phyloP scores from a whole-genome alignment of 2,113 vertebrate species.

The Podarcis cretensis region DNA sequence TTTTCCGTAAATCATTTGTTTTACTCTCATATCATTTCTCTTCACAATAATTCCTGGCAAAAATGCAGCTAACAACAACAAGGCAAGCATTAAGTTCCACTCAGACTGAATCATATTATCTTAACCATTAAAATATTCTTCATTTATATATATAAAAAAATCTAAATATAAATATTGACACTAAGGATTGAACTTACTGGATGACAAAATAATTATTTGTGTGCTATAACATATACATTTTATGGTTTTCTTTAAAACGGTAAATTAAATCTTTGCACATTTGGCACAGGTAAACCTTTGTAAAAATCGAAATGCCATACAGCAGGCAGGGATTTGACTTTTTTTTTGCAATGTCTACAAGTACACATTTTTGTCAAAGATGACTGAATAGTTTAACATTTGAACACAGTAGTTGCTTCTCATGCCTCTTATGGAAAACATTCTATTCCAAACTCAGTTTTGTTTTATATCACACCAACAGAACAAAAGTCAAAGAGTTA shows the following conservation, averaged over 20 bases:
- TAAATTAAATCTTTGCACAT: slow-evolving; percentile 80
- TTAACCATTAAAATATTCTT: slow-evolving; percentile 80
- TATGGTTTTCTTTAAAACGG: slow-evolving; percentile 75
- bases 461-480: slow-evolving; percentile 74
- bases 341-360: slow-evolving; percentile 81
- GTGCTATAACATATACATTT: slow-evolving; percentile 74
- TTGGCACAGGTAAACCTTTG: slow-evolving; percentile 83
- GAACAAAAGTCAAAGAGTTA: slow-evolving; percentile 72
- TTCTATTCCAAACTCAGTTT: slow-evolving; percentile 72
- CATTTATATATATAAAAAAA: slow-evolving; percentile 86
- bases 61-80: slow-evolving; percentile 72
- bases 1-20: slow-evolving; percentile 71
- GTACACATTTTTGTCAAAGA: slow-evolving; percentile 77
- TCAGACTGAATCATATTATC: slow-evolving; percentile 66
- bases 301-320: slow-evolving; percentile 77
- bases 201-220: slow-evolving; percentile 83
- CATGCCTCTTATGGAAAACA: slow-evolving; percentile 81
- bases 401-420: slow-evolving; percentile 77
- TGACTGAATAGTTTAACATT: slow-evolving; percentile 78
- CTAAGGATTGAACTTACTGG: slow-evolving; percentile 81
- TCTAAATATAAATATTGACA: slow-evolving; percentile 85
- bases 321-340: slow-evolving; percentile 54
- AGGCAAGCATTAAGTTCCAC: slow-evolving; percentile 74
- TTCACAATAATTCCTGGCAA: slow-evolving; percentile 71
- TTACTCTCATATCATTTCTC: slow-evolving; percentile 73